Evolutionary conservation across 2,888 invertebrate species (phyloP), one percentile per base, ranked within the genome.

Genomic region (Nomada goodeniana): DNA sequence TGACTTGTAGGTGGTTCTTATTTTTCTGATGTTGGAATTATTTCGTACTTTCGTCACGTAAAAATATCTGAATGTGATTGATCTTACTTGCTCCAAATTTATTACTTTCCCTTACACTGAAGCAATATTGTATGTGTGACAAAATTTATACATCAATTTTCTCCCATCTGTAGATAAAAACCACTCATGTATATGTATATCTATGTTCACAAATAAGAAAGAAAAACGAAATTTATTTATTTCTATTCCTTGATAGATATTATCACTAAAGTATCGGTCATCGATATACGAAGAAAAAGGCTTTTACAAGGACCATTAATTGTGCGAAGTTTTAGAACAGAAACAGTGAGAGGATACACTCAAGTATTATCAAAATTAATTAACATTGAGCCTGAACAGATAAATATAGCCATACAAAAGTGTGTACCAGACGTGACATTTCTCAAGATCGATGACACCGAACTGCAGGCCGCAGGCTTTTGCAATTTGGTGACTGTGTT

Each of bases 251-350:
- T 64, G 55, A 82, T 84, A 95, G 95, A 94, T 85, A 92, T 95
- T 52, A 92, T 94, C 68, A 95, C 95, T 82, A 96, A 95, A 93
- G 95, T 96, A 4, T 96, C 95, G 91, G 93, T 95, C 69, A 95
- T 97, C 60, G 95, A 96, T 92, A 90, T 96, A 69, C 94, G 95
- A 65, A 95, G 94, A 42, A 96, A 95, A 90, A 95, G 96, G 71
- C 93, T 95, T 79, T 94, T 95, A 76, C 95, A 96, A 84, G 96
- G 96, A 47, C 96, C 96, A 42, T 94, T 95, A 84, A 94, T 94
- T 87, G 94, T 97, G 13, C 94, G 96, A 81, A 95, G 96, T 36
- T 95, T 95, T 87, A 93, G 94, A 47, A 94, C 94, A 63, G 95
- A 96, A 86, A 95, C 95, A 26, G 95, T 95, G 20, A 93, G 93